phyloP scores from a whole-genome alignment of 2,113 vertebrate species.

The Conger conger region DNA sequence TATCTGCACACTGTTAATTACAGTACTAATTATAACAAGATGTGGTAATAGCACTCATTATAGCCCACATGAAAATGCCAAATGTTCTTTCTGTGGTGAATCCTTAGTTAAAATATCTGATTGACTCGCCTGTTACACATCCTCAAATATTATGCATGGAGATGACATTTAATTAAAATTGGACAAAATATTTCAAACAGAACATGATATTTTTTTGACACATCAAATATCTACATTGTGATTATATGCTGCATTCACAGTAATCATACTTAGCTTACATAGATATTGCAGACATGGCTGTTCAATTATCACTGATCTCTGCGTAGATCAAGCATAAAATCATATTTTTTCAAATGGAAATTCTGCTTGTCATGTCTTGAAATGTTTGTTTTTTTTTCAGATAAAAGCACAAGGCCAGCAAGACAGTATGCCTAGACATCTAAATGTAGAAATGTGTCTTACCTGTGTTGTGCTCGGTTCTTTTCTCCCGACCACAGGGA shows the following conservation, averaged over 20 bases:
- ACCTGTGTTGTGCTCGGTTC: conserved; percentile 69
- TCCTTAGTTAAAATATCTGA: not conserved
- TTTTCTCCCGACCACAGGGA: conserved; percentile 64
- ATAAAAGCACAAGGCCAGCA: not conserved
- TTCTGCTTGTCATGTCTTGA: not conserved
- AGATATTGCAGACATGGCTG: not conserved
- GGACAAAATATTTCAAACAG: no score
- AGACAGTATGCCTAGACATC: not conserved
- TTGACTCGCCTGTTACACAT: not conserved
- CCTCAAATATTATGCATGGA: not conserved
- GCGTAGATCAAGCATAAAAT: no score
- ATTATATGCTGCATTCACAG: not conserved
- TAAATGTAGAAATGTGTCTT: conserved; percentile 44
- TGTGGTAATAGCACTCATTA: not conserved
- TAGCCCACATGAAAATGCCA: not conserved
- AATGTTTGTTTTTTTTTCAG: not conserved
- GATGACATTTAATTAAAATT: no score
- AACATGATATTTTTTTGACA: not conserved
- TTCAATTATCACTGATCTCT: no score
- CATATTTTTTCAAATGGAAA: no score
- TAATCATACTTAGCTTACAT: not conserved
- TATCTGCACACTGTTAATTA: not conserved
- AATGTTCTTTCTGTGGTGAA: not conserved
- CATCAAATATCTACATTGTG: not conserved
- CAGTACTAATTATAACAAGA: not conserved